phyloP scores from a whole-genome alignment of 2,797 vertebrate genomes.

The Pipistrellus pipistrellus region DNA sequence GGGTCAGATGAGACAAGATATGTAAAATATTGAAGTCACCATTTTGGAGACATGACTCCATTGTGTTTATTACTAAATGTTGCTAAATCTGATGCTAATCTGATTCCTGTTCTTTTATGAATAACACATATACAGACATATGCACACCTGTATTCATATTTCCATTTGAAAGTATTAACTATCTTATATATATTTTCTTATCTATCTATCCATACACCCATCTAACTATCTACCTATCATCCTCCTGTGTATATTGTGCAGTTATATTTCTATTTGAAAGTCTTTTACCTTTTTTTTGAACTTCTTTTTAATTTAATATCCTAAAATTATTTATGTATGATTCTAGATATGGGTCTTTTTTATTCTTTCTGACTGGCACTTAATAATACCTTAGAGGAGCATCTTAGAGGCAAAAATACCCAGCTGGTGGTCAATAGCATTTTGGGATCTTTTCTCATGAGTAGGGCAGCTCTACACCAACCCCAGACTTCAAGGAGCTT shows the following conservation, averaged over 20 bases:
- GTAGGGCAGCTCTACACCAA: background rate
- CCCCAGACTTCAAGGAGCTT: background rate
- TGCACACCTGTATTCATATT: background rate
- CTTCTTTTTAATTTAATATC: slow-evolving; percentile 16
- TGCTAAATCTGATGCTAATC: background rate
- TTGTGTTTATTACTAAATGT: background rate
- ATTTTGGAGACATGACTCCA: background rate
- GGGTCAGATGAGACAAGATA: background rate
- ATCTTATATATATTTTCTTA: background rate
- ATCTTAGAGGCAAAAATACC: background rate
- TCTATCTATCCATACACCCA: background rate
- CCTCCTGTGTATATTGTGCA: background rate
- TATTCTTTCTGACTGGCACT: background rate
- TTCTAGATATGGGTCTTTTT: background rate
- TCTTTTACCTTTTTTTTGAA: background rate
- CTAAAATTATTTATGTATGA: background rate
- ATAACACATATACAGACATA: background rate
- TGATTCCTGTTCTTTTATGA: background rate
- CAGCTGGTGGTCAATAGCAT: background rate
- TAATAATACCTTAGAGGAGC: background rate
- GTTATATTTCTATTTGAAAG: slow-evolving; percentile 43
- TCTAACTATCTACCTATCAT: background rate
- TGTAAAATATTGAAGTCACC: background rate
- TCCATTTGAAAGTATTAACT: background rate
- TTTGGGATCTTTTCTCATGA: background rate